Evolutionary conservation across 2,797 vertebrate species (phyloP).

Genomic region (Martes flavigula): DNA sequence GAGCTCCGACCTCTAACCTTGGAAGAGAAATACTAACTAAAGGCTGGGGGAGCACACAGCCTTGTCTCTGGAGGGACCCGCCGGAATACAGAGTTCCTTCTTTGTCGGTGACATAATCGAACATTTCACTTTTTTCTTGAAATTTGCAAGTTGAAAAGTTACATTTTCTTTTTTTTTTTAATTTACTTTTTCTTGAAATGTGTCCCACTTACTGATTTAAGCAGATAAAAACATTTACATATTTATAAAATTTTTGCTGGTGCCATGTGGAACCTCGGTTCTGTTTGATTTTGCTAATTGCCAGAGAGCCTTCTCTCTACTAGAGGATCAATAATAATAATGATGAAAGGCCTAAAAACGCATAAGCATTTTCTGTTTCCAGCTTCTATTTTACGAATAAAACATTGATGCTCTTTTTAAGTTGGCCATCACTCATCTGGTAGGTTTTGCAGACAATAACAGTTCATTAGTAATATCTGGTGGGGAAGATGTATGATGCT

Average conservation of each 20-base stretch:
- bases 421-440: conserved; percentile 96
- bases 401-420: conserved; percentile 99
- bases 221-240: neutral
- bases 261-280: conserved; percentile 43
- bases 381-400: conserved; percentile 98
- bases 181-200: neutral
- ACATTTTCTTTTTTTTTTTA: neutral
- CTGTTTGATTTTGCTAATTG: conserved; percentile 76
- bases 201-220: conserved; percentile 62
- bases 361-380: conserved; percentile 82
- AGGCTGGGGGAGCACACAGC: neutral
- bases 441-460: conserved; percentile 96
- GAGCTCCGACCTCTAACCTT: neutral
- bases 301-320: conserved; percentile 68
- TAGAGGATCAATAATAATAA: conserved; percentile 80
- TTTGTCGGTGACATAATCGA: neutral
- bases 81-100: neutral
- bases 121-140: neutral
- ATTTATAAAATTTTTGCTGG: conserved; percentile 74
- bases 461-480: conserved; percentile 98
- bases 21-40: neutral
- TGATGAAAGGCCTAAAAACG: conserved; percentile 43
- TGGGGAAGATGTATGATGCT: conserved; percentile 97
- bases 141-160: conserved; percentile 39
- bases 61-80: neutral